These are phyloP conservation scores for Leucophenga varia DNA, from an alignment of 1,140 invertebrate species.

Conservation along the genomic window DNA sequence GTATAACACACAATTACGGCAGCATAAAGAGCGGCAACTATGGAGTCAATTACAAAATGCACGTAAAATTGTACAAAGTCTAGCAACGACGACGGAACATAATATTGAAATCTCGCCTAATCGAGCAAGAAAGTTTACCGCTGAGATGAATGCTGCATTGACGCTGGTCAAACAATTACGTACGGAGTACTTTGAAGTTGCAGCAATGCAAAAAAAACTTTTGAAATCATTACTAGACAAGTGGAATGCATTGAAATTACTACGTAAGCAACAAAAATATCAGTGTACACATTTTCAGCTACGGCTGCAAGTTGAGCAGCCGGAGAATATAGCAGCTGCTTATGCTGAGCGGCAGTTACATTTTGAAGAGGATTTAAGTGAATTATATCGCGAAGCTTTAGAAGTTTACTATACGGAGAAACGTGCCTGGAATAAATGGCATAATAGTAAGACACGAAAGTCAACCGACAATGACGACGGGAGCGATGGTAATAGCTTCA, in stretches of 20 bases:
- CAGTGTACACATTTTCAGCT: slow-evolving; percentile 53
- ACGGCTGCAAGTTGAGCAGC: slow-evolving; percentile 41
- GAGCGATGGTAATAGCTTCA: slow-evolving; percentile 7
- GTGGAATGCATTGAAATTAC: slow-evolving; percentile 55
- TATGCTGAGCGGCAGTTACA: slow-evolving; percentile 29
- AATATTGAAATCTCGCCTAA: not conserved
- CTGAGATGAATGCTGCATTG: slow-evolving; percentile 24
- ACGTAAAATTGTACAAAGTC: slow-evolving; percentile 34
- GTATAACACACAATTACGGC: slow-evolving; percentile 34
- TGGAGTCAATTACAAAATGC: slow-evolving; percentile 46
- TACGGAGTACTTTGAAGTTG: slow-evolving; percentile 46
- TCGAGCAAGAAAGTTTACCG: not conserved
- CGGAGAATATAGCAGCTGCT: slow-evolving; percentile 15
- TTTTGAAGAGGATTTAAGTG: slow-evolving; percentile 51
- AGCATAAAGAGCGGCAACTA: slow-evolving; percentile 36
- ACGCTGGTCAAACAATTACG: slow-evolving; percentile 44
- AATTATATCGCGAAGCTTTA: slow-evolving; percentile 51
- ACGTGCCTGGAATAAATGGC: slow-evolving; percentile 25
- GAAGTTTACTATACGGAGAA: slow-evolving; percentile 42
- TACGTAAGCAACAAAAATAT: slow-evolving; percentile 44
- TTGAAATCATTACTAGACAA: slow-evolving; percentile 42
- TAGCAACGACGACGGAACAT: slow-evolving; percentile 22
- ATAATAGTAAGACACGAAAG: slow-evolving; percentile 14
- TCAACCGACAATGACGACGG: no score
- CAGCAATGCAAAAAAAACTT: slow-evolving; percentile 35